Conservation (phyloP, 2,888 invertebrate species). For the Sarcophaga variegata region DNA sequence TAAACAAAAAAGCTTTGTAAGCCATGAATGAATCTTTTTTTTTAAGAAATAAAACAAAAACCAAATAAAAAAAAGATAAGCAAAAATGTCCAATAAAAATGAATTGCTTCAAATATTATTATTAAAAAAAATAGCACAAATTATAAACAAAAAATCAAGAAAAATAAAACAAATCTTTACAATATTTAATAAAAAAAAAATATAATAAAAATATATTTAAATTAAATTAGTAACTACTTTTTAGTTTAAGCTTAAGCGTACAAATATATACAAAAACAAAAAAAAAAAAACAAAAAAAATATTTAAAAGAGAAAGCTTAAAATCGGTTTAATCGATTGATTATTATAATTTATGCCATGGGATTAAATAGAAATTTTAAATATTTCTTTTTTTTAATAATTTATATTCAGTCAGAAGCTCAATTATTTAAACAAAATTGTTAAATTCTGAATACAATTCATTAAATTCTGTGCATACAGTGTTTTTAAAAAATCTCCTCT, state of each 20-base stretch:
- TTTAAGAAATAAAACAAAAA: conserved; percentile 7
- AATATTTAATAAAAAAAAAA: background rate
- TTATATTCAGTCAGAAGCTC: background rate
- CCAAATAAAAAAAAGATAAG: conserved; percentile 24
- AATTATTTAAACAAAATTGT: background rate
- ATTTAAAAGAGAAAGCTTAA: background rate
- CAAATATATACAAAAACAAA: conserved; percentile 24
- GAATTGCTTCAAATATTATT: conserved; percentile 50
- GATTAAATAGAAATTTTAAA: background rate
- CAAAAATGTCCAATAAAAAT: conserved; percentile 61
- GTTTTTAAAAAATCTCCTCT: too few relatives aligned
- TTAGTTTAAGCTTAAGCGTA: conserved; percentile 62
- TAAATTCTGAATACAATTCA: background rate
- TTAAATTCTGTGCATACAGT: too few relatives aligned
- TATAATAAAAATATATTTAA: conserved; percentile 11
- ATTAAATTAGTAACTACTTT: conserved; percentile 27
- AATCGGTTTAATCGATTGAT: conserved; percentile 29
- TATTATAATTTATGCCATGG: background rate
- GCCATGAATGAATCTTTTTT: background rate
- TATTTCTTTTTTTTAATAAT: background rate
- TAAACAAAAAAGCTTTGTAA: conserved; percentile 47
- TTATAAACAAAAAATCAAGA: conserved; percentile 6
- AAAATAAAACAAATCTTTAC: conserved; percentile 17
- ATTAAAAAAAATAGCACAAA: conserved; percentile 53
- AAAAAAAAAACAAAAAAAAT: background rate